phyloP scores from a whole-genome alignment of 2,888 invertebrate species.

The Camponotus fellah region DNA sequence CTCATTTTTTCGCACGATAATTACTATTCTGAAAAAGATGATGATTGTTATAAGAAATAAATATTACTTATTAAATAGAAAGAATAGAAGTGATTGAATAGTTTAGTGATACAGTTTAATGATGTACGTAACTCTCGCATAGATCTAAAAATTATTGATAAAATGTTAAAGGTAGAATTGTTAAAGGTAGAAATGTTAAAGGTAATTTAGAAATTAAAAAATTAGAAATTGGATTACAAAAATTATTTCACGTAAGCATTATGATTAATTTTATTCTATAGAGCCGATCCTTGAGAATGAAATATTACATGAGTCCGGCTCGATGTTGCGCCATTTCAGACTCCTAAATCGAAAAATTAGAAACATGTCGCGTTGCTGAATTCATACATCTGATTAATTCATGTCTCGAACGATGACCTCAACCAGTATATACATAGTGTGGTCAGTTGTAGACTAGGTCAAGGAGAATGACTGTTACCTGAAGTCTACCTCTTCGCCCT shows the following conservation, averaged over 20 bases:
- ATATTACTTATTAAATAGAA: neutral
- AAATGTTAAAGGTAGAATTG: neutral
- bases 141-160: neutral
- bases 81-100: neutral
- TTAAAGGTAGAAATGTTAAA: neutral
- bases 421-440: conserved; percentile 55
- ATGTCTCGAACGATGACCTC: conserved; percentile 70
- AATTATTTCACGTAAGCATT: neutral
- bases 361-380: conserved; percentile 3
- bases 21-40: neutral
- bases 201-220: conserved; percentile 5
- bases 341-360: conserved; percentile 49
- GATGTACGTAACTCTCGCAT: neutral
- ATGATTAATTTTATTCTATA: conserved; percentile 1
- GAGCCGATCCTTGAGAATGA: conserved; percentile 47
- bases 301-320: conserved; percentile 10
- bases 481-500: conserved; percentile 55
- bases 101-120: neutral
- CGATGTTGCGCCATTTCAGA: conserved; percentile 23
- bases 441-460: conserved; percentile 76
- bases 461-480: conserved; percentile 78
- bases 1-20: neutral
- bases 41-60: conserved; percentile 6
- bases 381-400: conserved; percentile 67
- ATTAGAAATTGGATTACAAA: neutral